Base-by-base conservation (phyloP, 2,797 vertebrate genomes). In the Fratercula arctica region DNA sequence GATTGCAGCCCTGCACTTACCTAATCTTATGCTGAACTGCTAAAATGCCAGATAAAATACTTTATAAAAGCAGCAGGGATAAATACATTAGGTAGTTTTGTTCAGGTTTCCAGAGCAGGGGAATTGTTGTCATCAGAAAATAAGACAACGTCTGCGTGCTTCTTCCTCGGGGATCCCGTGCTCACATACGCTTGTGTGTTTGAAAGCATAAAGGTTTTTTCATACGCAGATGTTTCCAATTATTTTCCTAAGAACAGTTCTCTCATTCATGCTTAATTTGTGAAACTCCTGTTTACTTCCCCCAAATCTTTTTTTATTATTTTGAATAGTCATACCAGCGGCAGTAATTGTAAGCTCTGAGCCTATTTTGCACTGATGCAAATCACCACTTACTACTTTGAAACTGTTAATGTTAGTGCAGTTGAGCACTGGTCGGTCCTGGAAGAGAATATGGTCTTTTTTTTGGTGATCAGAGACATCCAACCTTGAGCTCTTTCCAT, bases 151-250 rank as follows among this genome's bases (percentile, higher is more conserved):
- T 5, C 73, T 53, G 0, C 5, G 21, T 18, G 35, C 50, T 28
- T 25, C 56, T 63, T 54, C 45, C 50, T 69, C 25, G 9, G 0
- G 41, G 39, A 51, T 48, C 43, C n/a, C 39, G 73, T 39, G n/a
- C 43, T 81, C 79, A 16, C 66, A 11, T n/a, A 18, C 4, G 0
- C 10, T 46, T 13, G 1, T 53, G 53, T 83, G 53, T 59, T 79
- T 48, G 80, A 57, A 66, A 76, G 74, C 74, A 23, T 37, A 54
- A 88, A 80, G 69, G 68, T 87, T 89, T 78, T 39, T 91, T 84
- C 61, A 10, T 23, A 43, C 29, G 28, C 93, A 95, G 91, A 61
- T 94, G 95, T 79, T 96, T n/a, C 35, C 61, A 72, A 35, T 93
- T 84, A 35, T 87, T 92, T 83, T 60, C 73, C 73, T 21, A 13